Evolutionary conservation across 37 sponge, comb jelly and placozoan species (phyloP), one percentile per base, ranked within the genome.

Genomic region (Spongia lamella): DNA sequence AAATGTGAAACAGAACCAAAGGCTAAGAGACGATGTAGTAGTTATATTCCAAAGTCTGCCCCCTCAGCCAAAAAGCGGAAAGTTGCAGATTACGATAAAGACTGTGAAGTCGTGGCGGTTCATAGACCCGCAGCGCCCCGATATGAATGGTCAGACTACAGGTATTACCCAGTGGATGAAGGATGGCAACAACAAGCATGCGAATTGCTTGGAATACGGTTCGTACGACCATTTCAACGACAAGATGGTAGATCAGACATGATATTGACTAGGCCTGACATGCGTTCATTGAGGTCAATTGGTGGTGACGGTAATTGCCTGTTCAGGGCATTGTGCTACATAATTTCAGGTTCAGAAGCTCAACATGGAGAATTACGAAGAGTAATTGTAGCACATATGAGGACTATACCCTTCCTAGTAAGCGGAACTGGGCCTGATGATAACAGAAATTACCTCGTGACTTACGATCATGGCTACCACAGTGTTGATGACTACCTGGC

Each of bases 281-380:
- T 35, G 2, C 38, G 24, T 27, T 38, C 67, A 21, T 17, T 66
- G 17, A 27, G 38, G 43, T 15, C 1, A 15, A 66, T 66, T 5
- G n/a, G n/a, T 3, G 67, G 67, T 39, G 67, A 66, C 38, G 38
- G 67, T 7, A 66, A 66, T 33, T 66, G 67, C 38, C 67, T 66
- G 1, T 66, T 66, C 67, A 35, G 67, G 11, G 34, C 67, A 6
- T 66, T 66, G 2, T 36, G 39, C 16, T 7, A 34, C n/a, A 9
- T 66, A 2, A 66, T 66, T n/a, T 37, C 67, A 37, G 67, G 67
- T 13, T 39, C 67, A 9, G 36, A 66, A n/a, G 67, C 32, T 1
- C 67, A 66, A 16, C 67, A 66, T n/a, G 16, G n/a, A 39, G 67
- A 22, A 34, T 24, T 66, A 6, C 38, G 38, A 7, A 14, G 34